phyloP scores from a whole-genome alignment of 2,797 vertebrate species.

The Meda fulgida region DNA sequence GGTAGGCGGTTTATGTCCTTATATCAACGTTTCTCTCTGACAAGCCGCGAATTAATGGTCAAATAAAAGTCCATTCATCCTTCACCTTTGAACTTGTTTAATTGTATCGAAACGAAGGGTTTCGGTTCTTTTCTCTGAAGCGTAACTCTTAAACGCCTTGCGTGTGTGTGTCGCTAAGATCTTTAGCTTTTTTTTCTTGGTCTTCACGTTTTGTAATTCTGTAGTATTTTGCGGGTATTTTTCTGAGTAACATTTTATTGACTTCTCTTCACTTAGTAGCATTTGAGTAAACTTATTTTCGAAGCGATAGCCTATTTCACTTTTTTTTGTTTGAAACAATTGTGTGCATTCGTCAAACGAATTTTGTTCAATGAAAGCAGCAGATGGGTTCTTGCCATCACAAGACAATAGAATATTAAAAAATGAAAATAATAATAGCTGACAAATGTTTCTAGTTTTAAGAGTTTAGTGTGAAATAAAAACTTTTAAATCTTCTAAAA shows the following conservation, averaged over 20 bases:
- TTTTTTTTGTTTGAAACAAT: neutral
- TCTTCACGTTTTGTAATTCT: neutral
- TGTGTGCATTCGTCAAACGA: neutral
- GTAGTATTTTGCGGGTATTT: neutral
- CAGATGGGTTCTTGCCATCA: neutral
- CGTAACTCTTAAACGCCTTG: constrained; percentile 6
- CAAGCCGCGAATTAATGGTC: constrained; percentile 45
- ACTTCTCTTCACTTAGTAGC: neutral
- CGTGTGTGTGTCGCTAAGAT: neutral
- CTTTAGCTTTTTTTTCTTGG: neutral
- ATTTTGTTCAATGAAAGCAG: neutral
- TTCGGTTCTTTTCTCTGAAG: constrained; percentile 29
- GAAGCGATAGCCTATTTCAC: neutral
- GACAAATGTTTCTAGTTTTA: constrained; percentile 1
- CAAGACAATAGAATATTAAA: neutral
- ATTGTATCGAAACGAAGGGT: constrained; percentile 32
- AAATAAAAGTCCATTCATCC: constrained; percentile 52
- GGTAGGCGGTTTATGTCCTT: constrained; percentile 69
- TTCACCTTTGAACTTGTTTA: constrained; percentile 55
- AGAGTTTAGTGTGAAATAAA: neutral
- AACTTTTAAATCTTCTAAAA: neutral
- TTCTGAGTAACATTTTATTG: neutral
- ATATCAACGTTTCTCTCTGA: constrained; percentile 24
- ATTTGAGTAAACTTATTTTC: neutral
- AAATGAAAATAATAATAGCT: neutral